phyloP scores from a whole-genome alignment of 2,888 invertebrate genomes.

The Tetragonisca angustula region DNA sequence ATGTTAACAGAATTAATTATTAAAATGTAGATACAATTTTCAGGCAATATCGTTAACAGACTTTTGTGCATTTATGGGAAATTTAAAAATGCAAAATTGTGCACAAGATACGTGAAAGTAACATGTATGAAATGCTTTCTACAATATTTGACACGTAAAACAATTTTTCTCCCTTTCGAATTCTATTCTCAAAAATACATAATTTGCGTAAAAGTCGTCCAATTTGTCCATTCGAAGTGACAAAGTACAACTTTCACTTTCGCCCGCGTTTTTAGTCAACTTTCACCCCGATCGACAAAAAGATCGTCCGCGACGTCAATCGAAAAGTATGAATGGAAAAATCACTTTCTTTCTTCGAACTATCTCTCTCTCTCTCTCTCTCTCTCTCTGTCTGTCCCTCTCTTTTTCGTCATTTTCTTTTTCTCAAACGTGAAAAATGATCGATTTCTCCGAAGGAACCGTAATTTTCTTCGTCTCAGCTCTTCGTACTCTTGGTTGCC shows the following conservation, averaged over 20 bases:
- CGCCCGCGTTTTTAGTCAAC: neutral
- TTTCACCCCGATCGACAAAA: neutral
- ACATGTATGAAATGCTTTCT: too few relatives aligned
- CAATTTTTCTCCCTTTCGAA: too few relatives aligned
- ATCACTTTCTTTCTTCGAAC: neutral
- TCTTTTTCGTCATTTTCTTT: neutral
- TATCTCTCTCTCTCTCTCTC: neutral
- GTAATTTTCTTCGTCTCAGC: constrained; percentile 4
- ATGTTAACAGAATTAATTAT: too few relatives aligned
- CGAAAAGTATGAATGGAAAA: neutral
- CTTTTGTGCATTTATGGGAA: too few relatives aligned
- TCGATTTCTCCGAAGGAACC: neutral
- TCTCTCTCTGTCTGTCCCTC: neutral
- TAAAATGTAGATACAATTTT: too few relatives aligned
- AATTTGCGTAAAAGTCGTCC: too few relatives aligned
- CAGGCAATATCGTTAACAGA: too few relatives aligned
- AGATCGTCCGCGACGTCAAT: neutral
- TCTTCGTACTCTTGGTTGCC: neutral
- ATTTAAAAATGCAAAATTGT: too few relatives aligned
- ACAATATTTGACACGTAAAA: too few relatives aligned
- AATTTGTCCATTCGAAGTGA: neutral
- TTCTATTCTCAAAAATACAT: too few relatives aligned
- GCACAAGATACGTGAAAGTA: too few relatives aligned
- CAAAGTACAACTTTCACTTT: neutral
- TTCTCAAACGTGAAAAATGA: too few relatives aligned